Conservation (phyloP, 2,113 vertebrate species). For the Jaculus jaculus region DNA sequence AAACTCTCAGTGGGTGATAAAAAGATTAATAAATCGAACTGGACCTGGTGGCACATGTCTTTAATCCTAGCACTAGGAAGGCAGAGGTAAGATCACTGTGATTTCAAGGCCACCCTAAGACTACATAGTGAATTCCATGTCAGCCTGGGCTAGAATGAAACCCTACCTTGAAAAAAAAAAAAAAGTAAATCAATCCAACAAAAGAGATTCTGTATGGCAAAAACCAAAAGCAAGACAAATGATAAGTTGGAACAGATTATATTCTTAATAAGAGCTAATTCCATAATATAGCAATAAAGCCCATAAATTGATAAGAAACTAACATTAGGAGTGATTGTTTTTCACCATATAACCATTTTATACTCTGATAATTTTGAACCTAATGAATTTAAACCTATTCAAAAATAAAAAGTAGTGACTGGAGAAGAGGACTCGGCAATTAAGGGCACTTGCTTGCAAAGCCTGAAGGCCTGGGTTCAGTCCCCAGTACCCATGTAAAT, state of each 20-base stretch:
- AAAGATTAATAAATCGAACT: not conserved
- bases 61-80: too few relatives aligned
- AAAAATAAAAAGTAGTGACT: not conserved
- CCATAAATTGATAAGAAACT: constrained; percentile 7
- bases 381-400: constrained; percentile 1
- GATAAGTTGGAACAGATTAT: not conserved
- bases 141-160: too few relatives aligned
- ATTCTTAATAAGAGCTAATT: constrained; percentile 2
- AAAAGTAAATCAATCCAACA: not conserved
- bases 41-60: too few relatives aligned
- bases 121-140: too few relatives aligned
- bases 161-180: too few relatives aligned
- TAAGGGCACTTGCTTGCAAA: too few relatives aligned
- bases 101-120: too few relatives aligned
- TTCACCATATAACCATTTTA: not conserved
- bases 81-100: too few relatives aligned
- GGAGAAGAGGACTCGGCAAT: not conserved
- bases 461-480: too few relatives aligned
- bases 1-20: not conserved
- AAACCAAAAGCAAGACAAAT: constrained; percentile 30
- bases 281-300: not conserved
- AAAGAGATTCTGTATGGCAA: not conserved
- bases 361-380: constrained; percentile 33
- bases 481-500: too few relatives aligned
- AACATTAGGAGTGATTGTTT: too few relatives aligned